A percentile compares a stretch with the other conserved stretches of the same genome.
These are phyloP conservation scores for Danio jaintianensis DNA, from an alignment of 2,797 vertebrate species.

Conservation along the genomic window DNA sequence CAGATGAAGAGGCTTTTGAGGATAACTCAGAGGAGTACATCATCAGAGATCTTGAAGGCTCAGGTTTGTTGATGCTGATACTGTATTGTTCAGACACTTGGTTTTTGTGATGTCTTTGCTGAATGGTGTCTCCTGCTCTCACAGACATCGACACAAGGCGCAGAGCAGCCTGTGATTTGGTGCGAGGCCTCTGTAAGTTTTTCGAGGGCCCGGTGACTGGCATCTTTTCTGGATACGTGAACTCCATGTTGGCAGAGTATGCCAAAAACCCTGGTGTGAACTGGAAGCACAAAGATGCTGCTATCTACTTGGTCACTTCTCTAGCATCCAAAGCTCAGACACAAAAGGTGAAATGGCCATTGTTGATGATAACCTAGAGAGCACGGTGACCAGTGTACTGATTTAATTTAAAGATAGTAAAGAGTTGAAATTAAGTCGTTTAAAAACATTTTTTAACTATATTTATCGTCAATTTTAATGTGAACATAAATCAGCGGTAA, in stretches of 20 bases:
- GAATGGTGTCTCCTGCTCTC: neutral
- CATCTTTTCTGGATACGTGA: conserved; percentile 98
- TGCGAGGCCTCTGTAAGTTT: conserved; percentile 95
- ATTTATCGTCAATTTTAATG: too few relatives aligned
- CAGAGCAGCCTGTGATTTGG: conserved; percentile 95
- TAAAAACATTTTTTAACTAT: too few relatives aligned
- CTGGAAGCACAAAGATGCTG: conserved; percentile 99
- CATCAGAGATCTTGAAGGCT: conserved; percentile 96
- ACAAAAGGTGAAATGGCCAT: conserved; percentile 85
- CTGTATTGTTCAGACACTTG: neutral
- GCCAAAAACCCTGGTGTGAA: conserved; percentile 92
- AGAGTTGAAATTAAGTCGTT: too few relatives aligned
- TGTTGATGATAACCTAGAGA: too few relatives aligned
- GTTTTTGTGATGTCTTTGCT: neutral
- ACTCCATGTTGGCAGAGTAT: conserved; percentile 94
- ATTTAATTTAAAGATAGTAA: too few relatives aligned
- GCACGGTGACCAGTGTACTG: too few relatives aligned
- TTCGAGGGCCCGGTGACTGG: conserved; percentile 97
- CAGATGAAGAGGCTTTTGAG: conserved; percentile 98
- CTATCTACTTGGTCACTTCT: conserved; percentile 97
- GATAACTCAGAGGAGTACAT: conserved; percentile 99
- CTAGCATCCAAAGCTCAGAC: conserved; percentile 98
- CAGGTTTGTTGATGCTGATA: conserved; percentile 78
- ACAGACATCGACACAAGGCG: conserved; percentile 97
- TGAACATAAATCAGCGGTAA: too few relatives aligned